Base-by-base conservation (phyloP, 2,888 invertebrate species). In the Amaurobius ferox region DNA sequence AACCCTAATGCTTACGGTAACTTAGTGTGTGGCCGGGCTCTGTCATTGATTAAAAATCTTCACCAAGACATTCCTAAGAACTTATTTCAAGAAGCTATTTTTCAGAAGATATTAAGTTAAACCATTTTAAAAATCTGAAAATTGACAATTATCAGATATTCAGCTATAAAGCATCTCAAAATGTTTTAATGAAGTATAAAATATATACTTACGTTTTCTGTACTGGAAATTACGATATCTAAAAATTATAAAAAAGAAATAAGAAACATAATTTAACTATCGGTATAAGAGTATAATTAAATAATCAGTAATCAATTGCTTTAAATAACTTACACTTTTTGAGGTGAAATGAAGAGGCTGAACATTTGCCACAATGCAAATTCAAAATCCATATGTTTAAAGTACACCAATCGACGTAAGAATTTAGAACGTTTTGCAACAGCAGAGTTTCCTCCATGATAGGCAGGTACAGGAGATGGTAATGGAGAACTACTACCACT, bases 311-410 rank as follows among this genome's bases (percentile, higher is more conserved):
- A 5, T 35, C 5, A 7, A 5, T 35, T n/a, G 44, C 44, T 11
- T 44, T 35, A n/a, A 11, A 35, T 87, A 88, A 90, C 90, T 90
- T 88, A 93, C 44, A 99, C 98, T 94, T 97, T 98, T 90, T 98
- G 98, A 19, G 99, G 99, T 0, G 97, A 94, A 79, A 96, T 94
- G 91, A 99, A 96, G 88, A 99, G 93, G 91, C 98, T 98, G 0
- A 98, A 92, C 97, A 99, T 98, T 93, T 99, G 99, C 99, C 99
- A 99, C n/a, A 96, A 93, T 0, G 99, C 99, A 93, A 98, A 99
- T 91, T 99, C 98, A 92, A 99, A 99, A 92, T 99, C 99, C 99
- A 99, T 99, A 92, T 99, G 98, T 90, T 96, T 94, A 91, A 98
- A 97, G 92, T 96, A 96, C 86, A 97, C 93, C 86, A 97, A 92